Evolutionary conservation across 2,797 vertebrate species (phyloP), one percentile per base, ranked within the genome.

Genomic region (Semotilus atromaculatus): DNA sequence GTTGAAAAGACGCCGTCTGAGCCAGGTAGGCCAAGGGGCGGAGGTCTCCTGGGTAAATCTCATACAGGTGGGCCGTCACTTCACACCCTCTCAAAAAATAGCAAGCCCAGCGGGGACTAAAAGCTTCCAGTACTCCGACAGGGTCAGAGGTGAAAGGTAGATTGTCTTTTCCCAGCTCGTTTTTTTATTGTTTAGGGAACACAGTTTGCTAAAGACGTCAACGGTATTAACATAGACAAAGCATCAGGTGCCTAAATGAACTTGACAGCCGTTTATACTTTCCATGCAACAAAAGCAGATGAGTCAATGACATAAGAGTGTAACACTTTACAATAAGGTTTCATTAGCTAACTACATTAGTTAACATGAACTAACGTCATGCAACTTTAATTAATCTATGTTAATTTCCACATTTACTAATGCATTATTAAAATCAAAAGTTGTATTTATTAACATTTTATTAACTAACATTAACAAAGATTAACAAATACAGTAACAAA

Each of bases 21-120:
- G 85, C 85, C 85, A 86, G 77, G 84, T 81, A 81, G 75, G 84
- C 43, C 84, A 88, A 81, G 66, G 81, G 87, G 76, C 4, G 66
- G 66, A 79, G 60, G 74, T 58, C 75, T 79, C 86, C 19, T 34
- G 60, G 67, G 83, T 82, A 81, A 82, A 82, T 76, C 80, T 85
- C 58, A 45, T 79, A 82, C 80, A 85, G 85, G 86, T 89, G 78
- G 80, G 75, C 85, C n/a, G 7, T 88, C 85, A 77, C 34, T 85
- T 86, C 76, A 88, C 81, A 82, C 85, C 71, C 48, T 82, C 64
- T 73, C 76, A 73, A 83, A 78, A 85, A 19, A 77, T 66, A 82
- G 58, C 73, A 77, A 34, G 72, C 72, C 62, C 72, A 70, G 26
- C 21, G 23, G 72, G 80, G 53, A 58, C 78, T 68, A 81, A 70